A percentile compares a stretch with the other conserved stretches of the same genome.
phyloP scores from a whole-genome alignment of 2,113 vertebrate species.

The Phyllostomus discolor region DNA sequence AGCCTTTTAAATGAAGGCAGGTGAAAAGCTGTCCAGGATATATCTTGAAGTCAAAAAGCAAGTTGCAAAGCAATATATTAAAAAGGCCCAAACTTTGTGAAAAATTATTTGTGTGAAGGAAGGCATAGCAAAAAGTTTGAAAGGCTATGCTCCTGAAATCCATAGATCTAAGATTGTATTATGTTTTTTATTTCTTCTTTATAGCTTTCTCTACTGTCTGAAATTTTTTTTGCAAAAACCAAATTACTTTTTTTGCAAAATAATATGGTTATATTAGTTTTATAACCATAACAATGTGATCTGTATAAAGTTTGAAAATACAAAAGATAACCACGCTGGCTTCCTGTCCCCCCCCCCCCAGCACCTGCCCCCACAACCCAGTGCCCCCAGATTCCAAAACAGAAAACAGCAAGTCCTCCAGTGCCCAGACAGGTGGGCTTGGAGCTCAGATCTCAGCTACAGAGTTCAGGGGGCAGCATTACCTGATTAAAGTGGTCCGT shows the following conservation, averaged over 20 bases:
- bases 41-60: not conserved
- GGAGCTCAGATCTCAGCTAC: not conserved
- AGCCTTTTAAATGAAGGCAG: slow-evolving; percentile 3
- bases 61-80: not conserved
- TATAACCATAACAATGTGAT: not conserved
- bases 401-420: not conserved
- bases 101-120: not conserved
- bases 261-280: not conserved
- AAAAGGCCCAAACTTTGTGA: not conserved
- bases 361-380: not conserved
- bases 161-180: not conserved
- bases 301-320: slow-evolving; percentile 4
- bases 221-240: not conserved
- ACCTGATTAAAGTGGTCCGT: not conserved
- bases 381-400: not conserved
- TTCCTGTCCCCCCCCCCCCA: not conserved
- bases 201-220: not conserved
- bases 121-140: not conserved
- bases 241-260: too few relatives aligned
- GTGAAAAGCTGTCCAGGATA: not conserved
- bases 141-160: not conserved
- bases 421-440: not conserved
- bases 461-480: not conserved
- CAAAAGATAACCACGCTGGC: not conserved
- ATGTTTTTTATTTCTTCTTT: not conserved